Evolutionary conservation across 2,797 vertebrate species (phyloP).

Genomic region (Salarias fasciatus): DNA sequence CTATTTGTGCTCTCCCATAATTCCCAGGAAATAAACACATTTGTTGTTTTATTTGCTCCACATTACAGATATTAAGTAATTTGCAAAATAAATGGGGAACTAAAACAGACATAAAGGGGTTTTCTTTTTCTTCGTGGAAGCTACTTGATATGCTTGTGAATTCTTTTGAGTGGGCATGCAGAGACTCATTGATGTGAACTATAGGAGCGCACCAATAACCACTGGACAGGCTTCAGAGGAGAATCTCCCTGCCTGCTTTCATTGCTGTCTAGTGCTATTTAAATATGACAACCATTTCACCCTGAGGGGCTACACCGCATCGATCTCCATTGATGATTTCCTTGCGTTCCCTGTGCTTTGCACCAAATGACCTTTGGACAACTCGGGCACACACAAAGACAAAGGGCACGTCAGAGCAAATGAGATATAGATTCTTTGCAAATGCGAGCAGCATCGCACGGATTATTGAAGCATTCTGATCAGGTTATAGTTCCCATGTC

Average conservation of each 20-base stretch:
- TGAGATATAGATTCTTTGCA: conserved; percentile 76
- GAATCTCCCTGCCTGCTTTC: conserved; percentile 24
- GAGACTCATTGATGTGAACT: conserved; percentile 20
- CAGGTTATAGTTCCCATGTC: background rate
- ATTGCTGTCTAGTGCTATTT: conserved; percentile 31
- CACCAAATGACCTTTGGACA: conserved; percentile 69
- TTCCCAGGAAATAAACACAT: conserved; percentile 3
- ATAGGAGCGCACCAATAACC: conserved; percentile 18
- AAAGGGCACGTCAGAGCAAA: conserved; percentile 75
- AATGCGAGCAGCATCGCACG: conserved; percentile 50
- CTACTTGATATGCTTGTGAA: conserved; percentile 8
- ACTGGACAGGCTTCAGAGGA: conserved; percentile 2
- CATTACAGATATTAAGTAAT: conserved; percentile 20
- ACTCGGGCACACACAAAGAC: conserved; percentile 43
- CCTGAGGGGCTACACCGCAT: conserved; percentile 42
- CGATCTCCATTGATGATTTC: conserved; percentile 68
- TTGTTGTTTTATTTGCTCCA: conserved; percentile 16
- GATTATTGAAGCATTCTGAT: conserved; percentile 47
- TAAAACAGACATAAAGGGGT: conserved; percentile 16
- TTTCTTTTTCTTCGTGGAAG: conserved; percentile 2
- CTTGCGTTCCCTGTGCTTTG: conserved; percentile 52
- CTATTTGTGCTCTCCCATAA: conserved; percentile 4
- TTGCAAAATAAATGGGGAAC: conserved; percentile 14
- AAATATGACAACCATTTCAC: conserved; percentile 49
- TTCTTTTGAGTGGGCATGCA: conserved; percentile 2